A percentile compares a stretch with the other conserved stretches of the same genome.
These are phyloP conservation scores for Chiloscyllium plagiosum DNA, from an alignment of 2,113 vertebrate genomes.

Conservation along the genomic window DNA sequence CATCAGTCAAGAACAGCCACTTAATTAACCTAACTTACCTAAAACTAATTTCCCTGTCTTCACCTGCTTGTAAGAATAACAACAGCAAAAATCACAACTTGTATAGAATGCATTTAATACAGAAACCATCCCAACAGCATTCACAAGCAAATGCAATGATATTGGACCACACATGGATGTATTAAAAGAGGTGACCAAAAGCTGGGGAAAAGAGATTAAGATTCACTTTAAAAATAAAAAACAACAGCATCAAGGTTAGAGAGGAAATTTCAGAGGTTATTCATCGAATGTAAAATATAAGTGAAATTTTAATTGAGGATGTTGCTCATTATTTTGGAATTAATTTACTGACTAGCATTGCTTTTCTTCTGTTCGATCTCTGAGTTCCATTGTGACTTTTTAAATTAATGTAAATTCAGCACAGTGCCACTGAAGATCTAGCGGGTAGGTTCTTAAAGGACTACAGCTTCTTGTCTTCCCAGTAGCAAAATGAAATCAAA, in stretches of 20 bases:
- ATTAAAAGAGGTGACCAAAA: neutral
- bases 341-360: neutral
- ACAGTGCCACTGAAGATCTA: neutral
- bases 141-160: neutral
- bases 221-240: neutral
- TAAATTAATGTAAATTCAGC: neutral
- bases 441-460: constrained; percentile 24
- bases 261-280: neutral
- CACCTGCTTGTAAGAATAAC: no score
- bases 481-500: neutral
- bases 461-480: neutral
- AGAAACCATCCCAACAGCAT: neutral
- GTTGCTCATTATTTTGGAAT: neutral
- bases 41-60: no score
- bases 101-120: neutral
- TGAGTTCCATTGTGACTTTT: neutral
- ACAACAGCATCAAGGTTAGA: neutral
- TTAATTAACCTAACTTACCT: no score
- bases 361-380: neutral
- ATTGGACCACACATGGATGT: neutral
- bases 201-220: neutral
- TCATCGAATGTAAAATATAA: neutral
- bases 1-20: no score
- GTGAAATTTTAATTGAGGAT: neutral
- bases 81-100: neutral